Evolutionary conservation across 2,888 invertebrate genomes (phyloP).

Genomic region (Cartodere bifasciata): DNA sequence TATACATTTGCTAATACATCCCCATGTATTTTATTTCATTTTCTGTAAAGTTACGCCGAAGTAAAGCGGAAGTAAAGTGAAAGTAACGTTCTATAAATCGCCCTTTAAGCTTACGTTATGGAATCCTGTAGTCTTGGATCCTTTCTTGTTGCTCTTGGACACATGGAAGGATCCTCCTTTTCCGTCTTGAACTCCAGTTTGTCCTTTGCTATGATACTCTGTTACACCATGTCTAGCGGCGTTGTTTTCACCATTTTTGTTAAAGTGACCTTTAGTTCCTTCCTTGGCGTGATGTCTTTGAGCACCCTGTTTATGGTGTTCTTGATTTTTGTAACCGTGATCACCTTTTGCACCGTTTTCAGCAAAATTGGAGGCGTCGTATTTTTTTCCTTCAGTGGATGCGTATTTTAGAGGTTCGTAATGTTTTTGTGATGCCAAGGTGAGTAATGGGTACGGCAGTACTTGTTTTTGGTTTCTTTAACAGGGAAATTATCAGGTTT

Average conservation of each 20-base stretch:
- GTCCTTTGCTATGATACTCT: slow-evolving; percentile 42
- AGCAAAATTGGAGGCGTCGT: slow-evolving; percentile 37
- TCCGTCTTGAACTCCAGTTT: slow-evolving; percentile 39
- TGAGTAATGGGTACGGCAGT: too few relatives aligned
- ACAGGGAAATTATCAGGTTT: too few relatives aligned
- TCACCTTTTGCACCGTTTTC: slow-evolving; percentile 44
- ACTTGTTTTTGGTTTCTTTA: too few relatives aligned
- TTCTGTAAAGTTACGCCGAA: too few relatives aligned
- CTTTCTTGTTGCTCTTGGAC: slow-evolving; percentile 48
- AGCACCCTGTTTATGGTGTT: slow-evolving; percentile 43
- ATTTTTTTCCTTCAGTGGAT: slow-evolving; percentile 40
- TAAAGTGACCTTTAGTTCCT: slow-evolving; percentile 41
- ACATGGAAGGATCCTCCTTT: slow-evolving; percentile 46
- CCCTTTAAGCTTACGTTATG: too few relatives aligned
- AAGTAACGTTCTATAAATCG: too few relatives aligned
- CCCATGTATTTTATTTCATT: too few relatives aligned
- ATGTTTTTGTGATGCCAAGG: too few relatives aligned
- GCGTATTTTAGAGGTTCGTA: too few relatives aligned
- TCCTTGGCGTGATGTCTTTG: slow-evolving; percentile 43
- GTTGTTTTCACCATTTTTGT: slow-evolving; percentile 41
- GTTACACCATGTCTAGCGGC: slow-evolving; percentile 42
- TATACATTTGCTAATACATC: too few relatives aligned
- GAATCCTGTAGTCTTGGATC: slow-evolving; percentile 56
- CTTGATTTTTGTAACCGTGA: slow-evolving; percentile 40
- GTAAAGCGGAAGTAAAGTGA: too few relatives aligned